Evolutionary conservation across 2,888 invertebrate genomes (phyloP), one percentile per base, ranked within the genome.

Genomic region (Latheticus oryzae): DNA sequence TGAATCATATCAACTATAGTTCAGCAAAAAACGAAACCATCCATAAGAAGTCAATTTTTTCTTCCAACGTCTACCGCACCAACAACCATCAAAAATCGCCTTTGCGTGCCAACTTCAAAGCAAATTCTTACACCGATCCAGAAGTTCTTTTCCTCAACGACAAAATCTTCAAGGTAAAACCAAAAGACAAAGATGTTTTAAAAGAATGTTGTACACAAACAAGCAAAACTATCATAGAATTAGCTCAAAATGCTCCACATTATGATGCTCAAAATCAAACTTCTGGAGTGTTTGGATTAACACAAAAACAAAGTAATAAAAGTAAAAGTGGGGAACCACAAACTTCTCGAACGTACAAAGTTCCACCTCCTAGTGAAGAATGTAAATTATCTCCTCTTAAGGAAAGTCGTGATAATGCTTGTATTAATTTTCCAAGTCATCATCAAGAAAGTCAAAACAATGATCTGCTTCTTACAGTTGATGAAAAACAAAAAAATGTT

Each of bases 171-270:
- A 3, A 16, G 2, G 21, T 11, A 21, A 40, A 19, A 7, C 4
- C 17, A 7, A 48, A 19, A n/a, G 15, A 19, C 24, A 26, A 17
- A n/a, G 15, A 11, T 17, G 13, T 17, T 3, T 7, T 40, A 9
- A 54, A 30, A 17, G 62, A 60, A 23, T 40, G 9, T 35, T 11
- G 74, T 58, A 84, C 85, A 4, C 85, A 85, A 74, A 85, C 85
- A 0, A 84, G 84, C 63, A 84, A 82, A 76, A 85, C 85, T 1
- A 81, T 84, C 33, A 72, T 85, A 24, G 78, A 84, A 64, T 67
- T 84, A 43, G 82, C 81, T 3, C 76, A 79, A n/a, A n/a, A n/a
- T n/a, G n/a, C n/a, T n/a, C n/a, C n/a, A n/a, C n/a, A n/a, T 12
- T 2, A 2, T 9, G 28, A 28, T 9, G 32, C 32, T 3, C 13